Percentiles rank a stretch among this genome's conserved stretches.
These are phyloP conservation scores for Drosophila flavopinicola DNA, from an alignment of 2,888 invertebrate species.

Conservation along the genomic window DNA sequence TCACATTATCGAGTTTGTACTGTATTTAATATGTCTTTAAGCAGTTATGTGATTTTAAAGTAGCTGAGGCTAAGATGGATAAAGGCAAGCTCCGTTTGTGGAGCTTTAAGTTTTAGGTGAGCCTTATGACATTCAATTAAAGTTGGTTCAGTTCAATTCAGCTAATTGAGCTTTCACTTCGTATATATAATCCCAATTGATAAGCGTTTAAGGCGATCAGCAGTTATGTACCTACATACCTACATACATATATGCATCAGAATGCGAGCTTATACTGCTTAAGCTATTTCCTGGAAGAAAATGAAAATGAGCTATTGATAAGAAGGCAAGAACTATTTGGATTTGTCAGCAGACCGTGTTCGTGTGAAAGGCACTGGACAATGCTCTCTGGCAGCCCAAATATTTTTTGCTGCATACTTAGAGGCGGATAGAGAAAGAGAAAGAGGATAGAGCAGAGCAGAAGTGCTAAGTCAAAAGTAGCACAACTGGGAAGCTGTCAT, in stretches of 20 bases:
- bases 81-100: too few species aligned
- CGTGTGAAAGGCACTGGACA: conserved; percentile 7
- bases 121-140: background rate
- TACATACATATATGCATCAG: conserved; percentile 1
- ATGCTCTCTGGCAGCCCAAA: conserved; percentile 7
- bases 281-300: background rate
- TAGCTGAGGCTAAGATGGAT: too few species aligned
- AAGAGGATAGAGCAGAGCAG: background rate
- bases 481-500: conserved; percentile 6
- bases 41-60: too few species aligned
- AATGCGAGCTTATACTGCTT: conserved; percentile 2
- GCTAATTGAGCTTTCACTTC: background rate
- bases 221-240: too few species aligned
- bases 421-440: conserved; percentile 3
- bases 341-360: conserved; percentile 15
- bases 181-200: background rate
- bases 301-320: background rate
- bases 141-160: background rate
- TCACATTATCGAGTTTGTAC: too few species aligned
- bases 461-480: background rate
- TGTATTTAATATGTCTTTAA: too few species aligned
- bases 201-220: too few species aligned
- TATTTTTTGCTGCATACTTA: conserved; percentile 31
- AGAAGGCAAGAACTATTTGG: background rate
- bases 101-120: background rate